Conservation (phyloP, 1,140 invertebrate species). For the Fopius arisanus region DNA sequence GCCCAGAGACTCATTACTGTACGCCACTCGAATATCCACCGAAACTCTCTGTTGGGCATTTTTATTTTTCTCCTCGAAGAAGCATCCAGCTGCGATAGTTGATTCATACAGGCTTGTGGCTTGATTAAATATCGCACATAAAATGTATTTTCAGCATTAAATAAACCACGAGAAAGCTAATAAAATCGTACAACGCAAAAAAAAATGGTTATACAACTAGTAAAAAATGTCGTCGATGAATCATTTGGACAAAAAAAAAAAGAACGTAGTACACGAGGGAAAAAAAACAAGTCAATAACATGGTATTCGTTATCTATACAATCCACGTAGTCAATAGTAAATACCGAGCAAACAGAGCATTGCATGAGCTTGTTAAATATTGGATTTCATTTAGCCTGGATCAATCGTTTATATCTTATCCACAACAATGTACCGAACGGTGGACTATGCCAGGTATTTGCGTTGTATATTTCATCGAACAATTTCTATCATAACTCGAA, state of each 20-base stretch:
- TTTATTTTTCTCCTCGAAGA: background rate
- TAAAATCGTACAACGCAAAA: background rate
- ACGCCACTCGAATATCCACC: background rate
- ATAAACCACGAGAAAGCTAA: background rate
- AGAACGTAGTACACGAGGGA: background rate
- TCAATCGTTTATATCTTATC: background rate
- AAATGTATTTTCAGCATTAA: constrained; percentile 5
- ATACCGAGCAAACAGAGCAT: background rate
- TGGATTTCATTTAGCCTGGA: background rate
- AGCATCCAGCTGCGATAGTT: background rate
- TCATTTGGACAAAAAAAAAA: background rate
- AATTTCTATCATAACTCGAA: constrained; percentile 16
- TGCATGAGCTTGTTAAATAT: constrained; percentile 11
- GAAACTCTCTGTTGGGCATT: background rate
- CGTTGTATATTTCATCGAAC: background rate
- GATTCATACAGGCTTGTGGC: background rate
- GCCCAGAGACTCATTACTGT: constrained; percentile 1
- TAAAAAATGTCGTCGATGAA: background rate
- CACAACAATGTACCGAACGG: background rate
- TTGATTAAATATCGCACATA: background rate
- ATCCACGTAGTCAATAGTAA: background rate
- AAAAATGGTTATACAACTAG: background rate
- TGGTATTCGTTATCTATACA: background rate
- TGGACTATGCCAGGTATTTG: background rate
- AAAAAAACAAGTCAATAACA: background rate